Base-by-base conservation (phyloP, 1,140 invertebrate species). In the Tribolium madens region DNA sequence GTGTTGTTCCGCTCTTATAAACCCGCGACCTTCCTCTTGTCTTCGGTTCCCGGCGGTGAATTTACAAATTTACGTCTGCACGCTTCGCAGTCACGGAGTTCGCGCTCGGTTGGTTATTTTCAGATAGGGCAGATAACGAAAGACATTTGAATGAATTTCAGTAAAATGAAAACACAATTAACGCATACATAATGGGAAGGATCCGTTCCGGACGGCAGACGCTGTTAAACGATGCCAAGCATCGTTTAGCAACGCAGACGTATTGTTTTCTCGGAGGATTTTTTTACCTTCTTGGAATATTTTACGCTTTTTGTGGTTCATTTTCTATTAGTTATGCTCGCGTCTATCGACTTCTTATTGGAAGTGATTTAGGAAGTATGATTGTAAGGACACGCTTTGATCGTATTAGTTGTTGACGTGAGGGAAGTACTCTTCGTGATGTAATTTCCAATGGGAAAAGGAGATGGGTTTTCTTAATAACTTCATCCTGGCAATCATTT, bases 111-210 rank as follows among this genome's bases (percentile, higher is more conserved):
- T 75, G 60, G 46, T 17, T 52, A 17, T 48, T 48, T 69, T 69
- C 36, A 68, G 57, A 50, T 68, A 26, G 57, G 47, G 36, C 57
- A 46, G 74, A 75, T 75, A 75, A 75, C 12, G 12, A 46, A 69
- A 21, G 53, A 75, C 57, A 75, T 75, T 75, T 75, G 57, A 75
- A 75, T 75, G 74, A 50, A 68, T 75, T 75, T 69, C 46, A 75
- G 74, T 33, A 42, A 69, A 69, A 75, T 75, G 74, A 75, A 75
- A 75, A 75, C 46, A 69, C 57, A 75, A 75, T 75, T 75, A 75
- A 75, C 53, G 57, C 74, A 75, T 69, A 69, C 53, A 50, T 64
- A 68, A 75, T 68, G 7, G 33, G 33, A 33, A 26, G 57, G 53
- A 64, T 50, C 33, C 36, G 74, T 64, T 68, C 33, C 57, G 74